Evolutionary conservation across 2,113 vertebrate species (phyloP), one percentile per base, ranked within the genome.

Genomic region (Cephalopholis sonnerati): DNA sequence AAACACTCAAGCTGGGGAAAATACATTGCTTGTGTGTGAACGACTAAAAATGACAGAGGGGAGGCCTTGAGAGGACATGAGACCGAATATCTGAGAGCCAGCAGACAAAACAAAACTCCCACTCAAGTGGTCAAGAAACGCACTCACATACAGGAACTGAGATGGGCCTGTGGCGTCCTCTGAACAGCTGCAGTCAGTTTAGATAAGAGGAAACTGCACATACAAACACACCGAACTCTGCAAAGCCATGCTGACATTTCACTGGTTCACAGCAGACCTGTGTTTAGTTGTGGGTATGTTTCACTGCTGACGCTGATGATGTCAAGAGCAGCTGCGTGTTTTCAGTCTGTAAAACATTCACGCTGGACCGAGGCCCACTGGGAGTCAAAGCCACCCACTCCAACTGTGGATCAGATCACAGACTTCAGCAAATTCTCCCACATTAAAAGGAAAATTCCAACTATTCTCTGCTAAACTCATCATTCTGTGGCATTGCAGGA

Each of bases 361-460:
- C 15, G 44, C 74, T 92, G 90, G 90, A 87, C 58, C 0, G n/a
- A 24, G 66, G 89, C 83, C 87, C 83, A 66, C 74, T 79, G 87
- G 79, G 71, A 89, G 73, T 77, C 88, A 61, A 81, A 91, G 81
- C 74, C 88, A 51, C 92, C 92, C 91, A 89, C 91, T 92, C 81
- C 58, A 58, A 87, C 86, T 82, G 77, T 77, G 80, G 84, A 79
- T 81, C 82, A 15, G 75, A 86, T 89, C 89, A 83, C 79, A 87
- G 72, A 78, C 87, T 77, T 77, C 85, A 78, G 85, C 86, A 72
- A 46, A 83, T 81, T 82, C 84, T 83, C 87, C 86, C 87, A 85
- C 90, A 82, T 84, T 36, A 73, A 85, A 68, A 71, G 72, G 70
- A 71, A 75, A 77, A 89, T 59, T 76, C 77, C 82, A 51, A 12